These are phyloP conservation scores for Theretra japonica DNA, from an alignment of 2,888 invertebrate species.

Conservation along the genomic window DNA sequence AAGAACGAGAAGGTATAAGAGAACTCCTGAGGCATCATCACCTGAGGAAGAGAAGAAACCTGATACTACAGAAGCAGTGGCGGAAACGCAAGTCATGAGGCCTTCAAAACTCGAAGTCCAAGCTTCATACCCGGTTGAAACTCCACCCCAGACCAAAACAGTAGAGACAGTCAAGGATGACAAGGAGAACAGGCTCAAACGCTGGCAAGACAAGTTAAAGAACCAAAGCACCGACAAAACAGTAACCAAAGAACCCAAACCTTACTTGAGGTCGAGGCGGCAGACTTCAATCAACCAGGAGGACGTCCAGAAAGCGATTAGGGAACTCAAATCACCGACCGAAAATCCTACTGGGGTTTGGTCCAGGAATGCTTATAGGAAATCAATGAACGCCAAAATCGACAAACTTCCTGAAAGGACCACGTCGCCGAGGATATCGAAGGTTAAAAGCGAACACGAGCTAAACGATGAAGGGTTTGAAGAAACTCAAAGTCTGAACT, in stretches of 20 bases:
- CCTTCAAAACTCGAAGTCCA: slow-evolving; percentile 82
- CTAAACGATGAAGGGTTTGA: slow-evolving; percentile 95
- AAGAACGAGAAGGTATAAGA: slow-evolving; percentile 92
- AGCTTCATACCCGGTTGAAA: slow-evolving; percentile 78
- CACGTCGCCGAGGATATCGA: slow-evolving; percentile 78
- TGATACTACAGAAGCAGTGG: slow-evolving; percentile 74
- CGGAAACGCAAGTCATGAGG: slow-evolving; percentile 82
- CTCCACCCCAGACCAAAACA: slow-evolving; percentile 67
- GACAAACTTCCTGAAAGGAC: slow-evolving; percentile 68
- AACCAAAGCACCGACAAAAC: slow-evolving; percentile 79
- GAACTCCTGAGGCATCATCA: slow-evolving; percentile 85
- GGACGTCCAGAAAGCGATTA: slow-evolving; percentile 88
- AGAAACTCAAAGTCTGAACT: slow-evolving; percentile 94
- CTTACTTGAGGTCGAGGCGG: slow-evolving; percentile 84
- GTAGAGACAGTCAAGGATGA: slow-evolving; percentile 76
- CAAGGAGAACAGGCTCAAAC: slow-evolving; percentile 85
- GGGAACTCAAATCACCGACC: slow-evolving; percentile 86
- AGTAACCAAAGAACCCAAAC: slow-evolving; percentile 75
- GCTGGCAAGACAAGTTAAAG: slow-evolving; percentile 89
- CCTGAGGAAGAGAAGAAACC: slow-evolving; percentile 84
- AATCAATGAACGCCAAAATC: slow-evolving; percentile 61
- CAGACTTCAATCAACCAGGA: slow-evolving; percentile 89
- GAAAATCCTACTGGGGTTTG: slow-evolving; percentile 86
- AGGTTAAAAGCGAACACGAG: slow-evolving; percentile 87
- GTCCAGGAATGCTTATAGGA: slow-evolving; percentile 79